Evolutionary conservation across 1,140 invertebrate genomes (phyloP).

Genomic region (Sinella curviseta): DNA sequence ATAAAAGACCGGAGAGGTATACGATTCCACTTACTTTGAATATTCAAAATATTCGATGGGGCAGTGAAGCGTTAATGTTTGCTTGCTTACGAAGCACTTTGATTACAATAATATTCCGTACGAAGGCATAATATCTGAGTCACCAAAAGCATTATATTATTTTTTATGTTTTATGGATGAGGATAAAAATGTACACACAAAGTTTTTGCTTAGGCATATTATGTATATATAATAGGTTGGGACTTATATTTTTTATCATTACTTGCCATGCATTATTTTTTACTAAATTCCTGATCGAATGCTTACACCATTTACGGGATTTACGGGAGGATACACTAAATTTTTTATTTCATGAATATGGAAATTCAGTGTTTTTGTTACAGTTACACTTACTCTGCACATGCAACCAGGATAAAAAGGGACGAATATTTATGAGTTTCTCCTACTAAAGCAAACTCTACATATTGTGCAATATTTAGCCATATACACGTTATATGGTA

Average conservation of each 20-base stretch:
- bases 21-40: background rate
- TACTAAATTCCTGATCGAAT: background rate
- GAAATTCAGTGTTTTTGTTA: background rate
- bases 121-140: too few species aligned
- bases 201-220: too few species aligned
- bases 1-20: background rate
- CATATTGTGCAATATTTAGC: background rate
- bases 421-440: background rate
- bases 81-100: slow-evolving; percentile 12
- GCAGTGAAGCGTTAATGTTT: slow-evolving; percentile 3
- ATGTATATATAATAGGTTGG: too few species aligned
- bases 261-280: background rate
- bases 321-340: slow-evolving; percentile 10
- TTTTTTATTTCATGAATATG: slow-evolving; percentile 6
- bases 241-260: too few species aligned
- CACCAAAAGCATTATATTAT: too few species aligned
- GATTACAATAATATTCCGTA: too few species aligned
- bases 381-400: background rate
- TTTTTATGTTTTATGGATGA: too few species aligned
- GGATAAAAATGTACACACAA: too few species aligned
- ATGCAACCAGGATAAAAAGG: background rate
- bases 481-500: too few species aligned
- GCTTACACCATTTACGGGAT: background rate
- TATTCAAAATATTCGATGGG: background rate
- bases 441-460: too few species aligned